Conservation (phyloP, 2,797 vertebrate genomes). For the Tachyglossus aculeatus region DNA sequence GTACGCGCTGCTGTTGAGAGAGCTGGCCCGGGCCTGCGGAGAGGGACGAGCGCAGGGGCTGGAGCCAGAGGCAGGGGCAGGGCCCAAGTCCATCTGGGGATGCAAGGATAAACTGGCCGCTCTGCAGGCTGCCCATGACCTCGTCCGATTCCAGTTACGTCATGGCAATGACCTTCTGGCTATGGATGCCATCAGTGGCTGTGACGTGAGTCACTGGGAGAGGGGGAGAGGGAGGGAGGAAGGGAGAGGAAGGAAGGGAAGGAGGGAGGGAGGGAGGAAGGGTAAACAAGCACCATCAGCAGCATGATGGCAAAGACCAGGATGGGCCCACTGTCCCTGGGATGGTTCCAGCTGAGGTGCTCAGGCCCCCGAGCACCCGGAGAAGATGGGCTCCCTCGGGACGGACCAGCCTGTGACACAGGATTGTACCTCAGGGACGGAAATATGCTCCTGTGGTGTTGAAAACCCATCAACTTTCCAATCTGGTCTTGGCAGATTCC, state of each 20-base stretch:
- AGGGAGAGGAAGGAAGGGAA: too few relatives aligned
- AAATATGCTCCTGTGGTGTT: too few relatives aligned
- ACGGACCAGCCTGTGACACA: too few relatives aligned
- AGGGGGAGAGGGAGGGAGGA: neutral
- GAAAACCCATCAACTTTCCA: too few relatives aligned
- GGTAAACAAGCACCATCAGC: too few relatives aligned
- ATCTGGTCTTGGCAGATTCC: too few relatives aligned
- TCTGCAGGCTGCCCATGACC: constrained; percentile 77
- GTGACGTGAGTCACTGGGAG: constrained; percentile 71
- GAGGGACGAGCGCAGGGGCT: constrained; percentile 75
- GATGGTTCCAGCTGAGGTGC: neutral
- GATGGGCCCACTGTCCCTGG: neutral
- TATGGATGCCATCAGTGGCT: constrained; percentile 84
- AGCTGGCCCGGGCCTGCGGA: constrained; percentile 76
- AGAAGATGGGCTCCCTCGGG: too few relatives aligned
- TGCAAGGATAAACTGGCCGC: constrained; percentile 72
- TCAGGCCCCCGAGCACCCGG: too few relatives aligned
- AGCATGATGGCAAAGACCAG: too few relatives aligned
- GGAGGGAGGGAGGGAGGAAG: too few relatives aligned
- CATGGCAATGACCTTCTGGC: constrained; percentile 84
- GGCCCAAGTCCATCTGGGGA: constrained; percentile 42
- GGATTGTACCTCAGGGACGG: too few relatives aligned
- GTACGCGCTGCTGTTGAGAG: constrained; percentile 79
- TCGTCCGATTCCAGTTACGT: constrained; percentile 81
- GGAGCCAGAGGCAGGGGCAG: too few relatives aligned